A percentile compares a stretch with the other conserved stretches of the same genome.
These are phyloP conservation scores for Phlogophora meticulosa DNA, from an alignment of 2,888 invertebrate species.

Conservation along the genomic window DNA sequence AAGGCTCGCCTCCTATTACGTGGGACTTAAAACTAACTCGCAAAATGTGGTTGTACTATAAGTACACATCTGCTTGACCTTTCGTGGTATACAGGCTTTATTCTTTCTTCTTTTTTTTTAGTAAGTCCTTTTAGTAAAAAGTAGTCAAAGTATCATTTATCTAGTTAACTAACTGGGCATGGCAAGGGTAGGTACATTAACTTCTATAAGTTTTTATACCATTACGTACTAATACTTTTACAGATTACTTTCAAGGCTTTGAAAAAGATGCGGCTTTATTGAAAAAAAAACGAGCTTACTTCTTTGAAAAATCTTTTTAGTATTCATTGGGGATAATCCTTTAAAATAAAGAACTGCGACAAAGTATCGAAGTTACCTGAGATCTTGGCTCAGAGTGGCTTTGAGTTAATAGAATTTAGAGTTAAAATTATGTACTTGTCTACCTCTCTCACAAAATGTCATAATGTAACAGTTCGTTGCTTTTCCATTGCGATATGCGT, in stretches of 20 bases:
- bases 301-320: conserved; percentile 22
- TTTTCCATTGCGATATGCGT: too few relatives aligned
- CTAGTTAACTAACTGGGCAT: too few relatives aligned
- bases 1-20: too few relatives aligned
- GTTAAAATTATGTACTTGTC: conserved; percentile 23
- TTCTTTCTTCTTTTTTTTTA: too few relatives aligned
- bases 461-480: too few relatives aligned
- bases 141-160: too few relatives aligned
- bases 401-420: conserved; percentile 35
- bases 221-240: background rate
- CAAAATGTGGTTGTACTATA: too few relatives aligned
- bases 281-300: background rate
- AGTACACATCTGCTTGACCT: too few relatives aligned
- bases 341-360: conserved; percentile 26
- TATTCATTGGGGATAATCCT: conserved; percentile 42
- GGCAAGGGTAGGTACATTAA: background rate
- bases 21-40: too few relatives aligned
- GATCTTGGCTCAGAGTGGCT: conserved; percentile 13
- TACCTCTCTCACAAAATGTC: conserved; percentile 3
- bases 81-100: too few relatives aligned
- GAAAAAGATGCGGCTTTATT: conserved; percentile 16
- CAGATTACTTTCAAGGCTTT: background rate
- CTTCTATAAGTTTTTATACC: background rate
- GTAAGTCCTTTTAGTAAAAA: too few relatives aligned
- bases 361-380: conserved; percentile 22